These are phyloP conservation scores for Lithosia quadra DNA, from an alignment of 2,888 invertebrate species.

Conservation along the genomic window DNA sequence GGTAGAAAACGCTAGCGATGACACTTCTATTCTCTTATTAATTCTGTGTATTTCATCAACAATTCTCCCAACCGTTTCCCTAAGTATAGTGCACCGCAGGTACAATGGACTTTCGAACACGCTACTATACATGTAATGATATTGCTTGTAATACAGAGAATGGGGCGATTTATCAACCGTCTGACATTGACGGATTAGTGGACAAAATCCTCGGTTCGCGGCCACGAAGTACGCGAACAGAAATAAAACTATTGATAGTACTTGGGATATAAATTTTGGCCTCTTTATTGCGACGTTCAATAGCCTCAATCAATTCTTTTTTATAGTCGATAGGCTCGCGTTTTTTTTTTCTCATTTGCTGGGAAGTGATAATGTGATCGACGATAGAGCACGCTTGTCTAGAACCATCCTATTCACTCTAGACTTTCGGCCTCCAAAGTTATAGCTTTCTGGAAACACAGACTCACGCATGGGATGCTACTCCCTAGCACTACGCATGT, in stretches of 20 bases:
- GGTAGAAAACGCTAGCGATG: too few species aligned
- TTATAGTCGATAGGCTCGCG: too few species aligned
- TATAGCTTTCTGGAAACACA: too few species aligned
- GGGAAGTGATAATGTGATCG: too few species aligned
- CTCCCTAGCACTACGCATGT: neutral
- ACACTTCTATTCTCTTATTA: too few species aligned
- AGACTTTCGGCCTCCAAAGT: too few species aligned
- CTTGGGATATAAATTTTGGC: neutral
- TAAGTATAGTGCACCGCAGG: slow-evolving; percentile 1
- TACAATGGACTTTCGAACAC: slow-evolving; percentile 32
- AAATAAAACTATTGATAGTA: neutral
- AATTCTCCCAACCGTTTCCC: neutral
- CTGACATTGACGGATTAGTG: slow-evolving; percentile 76
- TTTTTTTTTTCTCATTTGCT: too few species aligned
- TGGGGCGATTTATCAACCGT: slow-evolving; percentile 72
- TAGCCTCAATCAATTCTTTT: too few species aligned
- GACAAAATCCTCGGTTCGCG: slow-evolving; percentile 42
- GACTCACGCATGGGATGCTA: too few species aligned
- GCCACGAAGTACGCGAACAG: slow-evolving; percentile 35
- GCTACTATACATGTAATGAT: slow-evolving; percentile 31
- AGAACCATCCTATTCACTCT: too few species aligned
- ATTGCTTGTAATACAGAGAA: slow-evolving; percentile 52
- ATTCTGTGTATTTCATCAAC: too few species aligned
- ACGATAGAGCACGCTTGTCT: too few species aligned
- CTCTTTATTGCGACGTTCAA: neutral